Evolutionary conservation across 2,113 vertebrate species (phyloP), one percentile per base, ranked within the genome.

Genomic region (Orycteropus afer): DNA sequence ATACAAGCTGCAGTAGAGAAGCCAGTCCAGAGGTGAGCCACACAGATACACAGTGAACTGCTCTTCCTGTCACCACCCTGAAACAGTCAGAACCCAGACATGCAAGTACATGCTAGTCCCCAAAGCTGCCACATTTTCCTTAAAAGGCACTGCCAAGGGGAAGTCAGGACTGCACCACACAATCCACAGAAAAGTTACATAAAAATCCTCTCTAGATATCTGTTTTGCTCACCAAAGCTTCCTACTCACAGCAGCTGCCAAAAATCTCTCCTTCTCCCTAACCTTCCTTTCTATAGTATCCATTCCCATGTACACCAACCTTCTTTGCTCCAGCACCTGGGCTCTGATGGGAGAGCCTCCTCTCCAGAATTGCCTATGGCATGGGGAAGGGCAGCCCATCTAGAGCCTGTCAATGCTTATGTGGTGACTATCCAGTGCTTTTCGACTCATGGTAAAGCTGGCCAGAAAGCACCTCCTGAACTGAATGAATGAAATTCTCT

Each of bases 171-270:
- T 77, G 73, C 65, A 71, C 37, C 22, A 25, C 49, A 79, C 63
- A 51, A 79, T 76, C 37, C 90, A 94, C 55, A 81, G 82, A 45
- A 96, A 89, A 49, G 10, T 23, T 51, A 87, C 86, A 47, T 34
- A 78, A 93, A 89, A 76, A 76, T 76, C 45, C n/a, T 89, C 74
- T 78, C 91, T 51, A 67, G 61, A 85, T 27, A 76, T 40, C 79
- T n/a, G 53, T 53, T 61, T 13, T n/a, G 94, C n/a, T 88, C 32
- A 76, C 45, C 87, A 91, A 85, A 91, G 57, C 49, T 59, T 94
- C 63, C 61, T 49, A 57, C 29, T 37, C 53, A 74, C 4, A 86
- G 78, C 87, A 81, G 29, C 34, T 57, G 40, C 67, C 79, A 40
- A 73, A 92, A 82, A 17, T 6, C 45, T 65, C 86, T 63, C n/a